phyloP scores from a whole-genome alignment of 2,797 vertebrate genomes.

The Epinephelus coioides region DNA sequence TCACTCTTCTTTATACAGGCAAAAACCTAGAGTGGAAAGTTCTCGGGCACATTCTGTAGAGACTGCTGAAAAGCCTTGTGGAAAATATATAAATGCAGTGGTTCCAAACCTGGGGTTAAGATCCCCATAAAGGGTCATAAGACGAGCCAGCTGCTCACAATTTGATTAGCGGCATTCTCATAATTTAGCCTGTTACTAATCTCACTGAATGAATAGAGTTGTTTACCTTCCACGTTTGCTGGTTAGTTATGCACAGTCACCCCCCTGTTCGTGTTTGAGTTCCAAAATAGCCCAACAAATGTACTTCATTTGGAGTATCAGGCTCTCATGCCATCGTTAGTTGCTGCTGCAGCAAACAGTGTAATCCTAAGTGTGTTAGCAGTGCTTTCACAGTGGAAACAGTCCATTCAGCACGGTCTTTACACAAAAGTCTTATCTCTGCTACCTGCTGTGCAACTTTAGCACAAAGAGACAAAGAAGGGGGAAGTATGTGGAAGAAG shows the following conservation, averaged over 20 bases:
- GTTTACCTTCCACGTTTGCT: slow-evolving; percentile 15
- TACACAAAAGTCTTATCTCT: slow-evolving; percentile 52
- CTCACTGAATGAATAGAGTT: background rate
- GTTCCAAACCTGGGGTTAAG: background rate
- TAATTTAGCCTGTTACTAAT: background rate
- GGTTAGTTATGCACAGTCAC: slow-evolving; percentile 27
- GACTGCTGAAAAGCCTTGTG: background rate
- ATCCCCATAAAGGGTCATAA: background rate
- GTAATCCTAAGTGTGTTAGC: slow-evolving; percentile 15
- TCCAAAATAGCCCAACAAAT: slow-evolving; percentile 2
- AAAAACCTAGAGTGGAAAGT: background rate
- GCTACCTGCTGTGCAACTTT: slow-evolving; percentile 38
- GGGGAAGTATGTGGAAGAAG: slow-evolving; percentile 12
- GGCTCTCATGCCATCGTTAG: background rate
- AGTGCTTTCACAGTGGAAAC: slow-evolving; percentile 37
- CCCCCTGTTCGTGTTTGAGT: slow-evolving; percentile 21
- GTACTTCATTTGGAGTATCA: slow-evolving; percentile 26
- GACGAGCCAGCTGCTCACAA: background rate
- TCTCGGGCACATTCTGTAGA: background rate
- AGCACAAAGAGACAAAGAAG: slow-evolving; percentile 43
- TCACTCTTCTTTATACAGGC: background rate
- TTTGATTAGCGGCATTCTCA: background rate
- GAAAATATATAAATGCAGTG: background rate
- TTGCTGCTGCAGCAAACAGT: slow-evolving; percentile 27
- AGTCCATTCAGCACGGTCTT: slow-evolving; percentile 48